These are phyloP conservation scores for Peromyscus polionotus DNA, from an alignment of 2,113 vertebrate species.

Conservation along the genomic window DNA sequence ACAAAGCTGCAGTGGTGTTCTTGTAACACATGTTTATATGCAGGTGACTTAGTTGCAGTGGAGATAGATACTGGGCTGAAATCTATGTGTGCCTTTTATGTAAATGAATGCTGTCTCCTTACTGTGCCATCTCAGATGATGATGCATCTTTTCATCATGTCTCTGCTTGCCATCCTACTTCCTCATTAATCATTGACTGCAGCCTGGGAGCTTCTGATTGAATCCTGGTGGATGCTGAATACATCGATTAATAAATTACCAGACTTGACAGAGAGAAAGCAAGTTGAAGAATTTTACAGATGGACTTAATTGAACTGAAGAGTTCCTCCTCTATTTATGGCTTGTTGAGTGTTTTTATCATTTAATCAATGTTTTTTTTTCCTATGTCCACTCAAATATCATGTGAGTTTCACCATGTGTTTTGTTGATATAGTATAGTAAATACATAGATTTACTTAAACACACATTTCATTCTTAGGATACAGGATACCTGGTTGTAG, in stretches of 20 bases:
- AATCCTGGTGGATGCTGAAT: not conserved
- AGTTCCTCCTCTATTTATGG: not conserved
- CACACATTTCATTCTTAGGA: not conserved
- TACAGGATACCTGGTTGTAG: not conserved
- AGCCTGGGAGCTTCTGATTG: not conserved
- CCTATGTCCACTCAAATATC: not conserved
- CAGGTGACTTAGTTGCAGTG: not conserved
- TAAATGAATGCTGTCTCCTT: not conserved
- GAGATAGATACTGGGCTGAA: not conserved
- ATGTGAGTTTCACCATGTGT: not conserved
- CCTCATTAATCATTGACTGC: not conserved
- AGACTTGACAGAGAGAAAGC: not conserved
- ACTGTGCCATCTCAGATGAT: not conserved
- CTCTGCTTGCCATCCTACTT: not conserved
- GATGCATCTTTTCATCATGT: not conserved
- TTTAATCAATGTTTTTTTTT: not conserved
- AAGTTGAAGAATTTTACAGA: not conserved
- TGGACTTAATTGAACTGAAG: not conserved
- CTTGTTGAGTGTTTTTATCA: not conserved
- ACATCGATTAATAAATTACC: not conserved
- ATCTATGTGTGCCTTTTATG: not conserved
- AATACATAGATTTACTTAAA: not conserved
- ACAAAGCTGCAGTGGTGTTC: not conserved
- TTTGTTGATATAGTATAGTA: not conserved
- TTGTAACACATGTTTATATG: not conserved